Conservation (phyloP, 2,888 invertebrate species). For the Atrina japonica region DNA sequence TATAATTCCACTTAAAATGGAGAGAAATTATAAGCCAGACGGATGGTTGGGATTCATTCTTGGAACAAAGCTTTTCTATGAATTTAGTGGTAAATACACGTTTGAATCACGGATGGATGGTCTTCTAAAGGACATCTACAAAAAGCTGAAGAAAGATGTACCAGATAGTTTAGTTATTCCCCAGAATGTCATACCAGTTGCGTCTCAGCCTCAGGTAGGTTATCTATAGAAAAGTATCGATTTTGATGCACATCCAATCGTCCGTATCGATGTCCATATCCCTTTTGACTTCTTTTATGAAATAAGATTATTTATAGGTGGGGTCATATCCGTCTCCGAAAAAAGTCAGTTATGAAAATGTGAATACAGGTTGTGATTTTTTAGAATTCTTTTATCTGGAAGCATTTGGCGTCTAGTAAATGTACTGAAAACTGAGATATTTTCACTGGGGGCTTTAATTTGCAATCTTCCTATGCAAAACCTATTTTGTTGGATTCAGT, state of each 20-base stretch:
- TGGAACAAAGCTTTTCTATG: constrained; percentile 52
- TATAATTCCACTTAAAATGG: constrained; percentile 52
- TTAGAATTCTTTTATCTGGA: too few species aligned
- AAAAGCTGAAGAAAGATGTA: constrained; percentile 1
- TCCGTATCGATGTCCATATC: too few species aligned
- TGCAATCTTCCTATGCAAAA: too few species aligned
- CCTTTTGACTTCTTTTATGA: not conserved
- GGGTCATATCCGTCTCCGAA: not conserved
- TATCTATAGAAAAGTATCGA: too few species aligned
- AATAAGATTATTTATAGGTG: too few species aligned
- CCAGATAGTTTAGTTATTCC: constrained; percentile 17
- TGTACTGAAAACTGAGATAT: too few species aligned
- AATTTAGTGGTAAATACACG: constrained; percentile 51
- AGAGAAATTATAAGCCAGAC: constrained; percentile 45
- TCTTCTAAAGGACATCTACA: constrained; percentile 35
- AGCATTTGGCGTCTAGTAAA: too few species aligned
- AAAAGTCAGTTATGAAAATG: too few species aligned
- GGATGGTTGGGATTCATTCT: constrained; percentile 57
- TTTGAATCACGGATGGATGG: constrained; percentile 43
- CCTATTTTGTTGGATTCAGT: too few species aligned
- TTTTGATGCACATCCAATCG: too few species aligned
- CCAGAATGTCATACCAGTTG: not conserved
- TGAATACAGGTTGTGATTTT: too few species aligned
- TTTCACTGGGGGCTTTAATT: too few species aligned
- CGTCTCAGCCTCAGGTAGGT: not conserved